phyloP scores from a whole-genome alignment of 1,140 invertebrate species.

The Papilio aristodemus region DNA sequence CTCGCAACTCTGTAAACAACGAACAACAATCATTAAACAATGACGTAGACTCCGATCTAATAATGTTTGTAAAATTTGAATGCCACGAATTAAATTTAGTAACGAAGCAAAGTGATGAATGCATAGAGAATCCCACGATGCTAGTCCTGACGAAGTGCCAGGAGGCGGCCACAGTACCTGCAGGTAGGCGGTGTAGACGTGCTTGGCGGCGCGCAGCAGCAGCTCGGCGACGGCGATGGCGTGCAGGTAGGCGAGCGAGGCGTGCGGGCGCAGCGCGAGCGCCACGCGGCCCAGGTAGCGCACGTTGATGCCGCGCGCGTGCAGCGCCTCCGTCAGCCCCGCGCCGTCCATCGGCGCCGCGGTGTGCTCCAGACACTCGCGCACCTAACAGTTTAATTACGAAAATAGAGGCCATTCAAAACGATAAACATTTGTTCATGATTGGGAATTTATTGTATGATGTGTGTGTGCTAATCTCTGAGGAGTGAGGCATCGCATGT shows the following conservation, averaged over 20 bases:
- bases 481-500: too few relatives aligned
- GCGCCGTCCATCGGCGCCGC: conserved; percentile 96
- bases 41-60: too few relatives aligned
- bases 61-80: too few relatives aligned
- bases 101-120: too few relatives aligned
- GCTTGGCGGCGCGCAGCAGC: conserved; percentile 93
- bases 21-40: too few relatives aligned
- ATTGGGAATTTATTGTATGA: too few relatives aligned
- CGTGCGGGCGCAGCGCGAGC: conserved; percentile 87
- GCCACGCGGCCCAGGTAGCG: conserved; percentile 96
- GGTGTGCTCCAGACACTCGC: conserved; percentile 95
- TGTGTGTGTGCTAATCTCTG: too few relatives aligned
- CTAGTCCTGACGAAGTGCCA: conserved; percentile 5
- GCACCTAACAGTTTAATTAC: conserved; percentile 90
- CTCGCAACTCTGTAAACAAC: conserved; percentile 80
- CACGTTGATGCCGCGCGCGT: conserved; percentile 97
- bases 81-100: too few relatives aligned
- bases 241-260: conserved; percentile 92
- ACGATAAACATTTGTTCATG: too few relatives aligned
- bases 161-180: conserved; percentile 82
- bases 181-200: conserved; percentile 95
- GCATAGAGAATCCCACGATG: too few relatives aligned
- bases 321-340: conserved; percentile 96
- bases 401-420: too few relatives aligned
- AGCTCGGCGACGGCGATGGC: conserved; percentile 93